Conservation (phyloP, 2,113 vertebrate species). For the Probosciger aterrimus region DNA sequence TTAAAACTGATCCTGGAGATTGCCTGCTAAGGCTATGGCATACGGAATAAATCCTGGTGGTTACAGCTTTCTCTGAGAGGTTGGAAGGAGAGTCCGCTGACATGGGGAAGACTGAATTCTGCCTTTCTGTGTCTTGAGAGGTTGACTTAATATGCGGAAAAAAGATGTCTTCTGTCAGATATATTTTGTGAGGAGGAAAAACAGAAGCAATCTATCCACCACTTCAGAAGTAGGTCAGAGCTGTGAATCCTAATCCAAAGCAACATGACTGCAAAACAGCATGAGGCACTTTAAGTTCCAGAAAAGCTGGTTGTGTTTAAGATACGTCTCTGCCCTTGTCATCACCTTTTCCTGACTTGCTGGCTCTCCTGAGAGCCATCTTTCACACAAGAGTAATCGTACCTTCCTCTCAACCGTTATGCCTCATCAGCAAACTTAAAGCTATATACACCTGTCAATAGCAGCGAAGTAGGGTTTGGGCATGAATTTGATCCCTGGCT, state of each 20-base stretch:
- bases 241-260: slow-evolving; percentile 20
- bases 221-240: slow-evolving; percentile 1
- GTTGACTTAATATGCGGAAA: background rate
- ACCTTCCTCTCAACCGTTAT: background rate
- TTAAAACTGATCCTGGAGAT: background rate
- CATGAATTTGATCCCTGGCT: background rate
- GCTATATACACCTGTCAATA: background rate
- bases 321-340: background rate
- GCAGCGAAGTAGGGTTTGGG: background rate
- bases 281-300: background rate
- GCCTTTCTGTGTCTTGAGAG: background rate
- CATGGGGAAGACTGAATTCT: background rate
- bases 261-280: background rate
- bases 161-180: background rate
- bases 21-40: background rate
- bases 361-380: background rate
- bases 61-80: background rate
- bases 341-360: background rate
- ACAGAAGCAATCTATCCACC: background rate
- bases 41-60: background rate
- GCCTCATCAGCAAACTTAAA: background rate
- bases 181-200: background rate
- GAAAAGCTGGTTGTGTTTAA: background rate
- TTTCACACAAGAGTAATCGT: background rate
- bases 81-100: background rate